These are phyloP conservation scores for Periparus ater DNA, from an alignment of 2,797 vertebrate genomes.

Conservation along the genomic window DNA sequence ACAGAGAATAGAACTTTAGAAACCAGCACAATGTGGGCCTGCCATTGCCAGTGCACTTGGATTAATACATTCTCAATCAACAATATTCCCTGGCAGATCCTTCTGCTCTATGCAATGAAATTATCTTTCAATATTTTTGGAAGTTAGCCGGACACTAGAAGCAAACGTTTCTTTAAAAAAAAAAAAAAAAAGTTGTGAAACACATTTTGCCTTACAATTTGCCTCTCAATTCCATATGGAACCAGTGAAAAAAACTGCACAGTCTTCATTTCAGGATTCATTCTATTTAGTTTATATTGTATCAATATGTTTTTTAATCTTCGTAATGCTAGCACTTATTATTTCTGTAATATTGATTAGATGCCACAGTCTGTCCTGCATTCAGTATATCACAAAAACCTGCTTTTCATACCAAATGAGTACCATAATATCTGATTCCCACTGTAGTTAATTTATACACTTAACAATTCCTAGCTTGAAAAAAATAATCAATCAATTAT, in stretches of 20 bases:
- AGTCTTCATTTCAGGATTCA: neutral
- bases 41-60: neutral
- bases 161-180: neutral
- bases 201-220: neutral
- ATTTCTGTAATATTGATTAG: conserved; percentile 33
- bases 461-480: conserved; percentile 47
- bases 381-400: neutral
- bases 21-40: neutral
- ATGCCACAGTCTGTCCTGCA: neutral
- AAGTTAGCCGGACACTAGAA: neutral
- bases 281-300: neutral
- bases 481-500: conserved; percentile 58
- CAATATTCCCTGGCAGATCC: neutral
- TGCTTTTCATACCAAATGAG: conserved; percentile 15
- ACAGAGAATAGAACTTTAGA: neutral
- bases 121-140: neutral
- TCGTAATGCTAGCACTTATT: neutral
- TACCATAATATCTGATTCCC: neutral
- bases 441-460: neutral
- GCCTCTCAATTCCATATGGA: neutral
- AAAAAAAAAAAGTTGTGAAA: neutral
- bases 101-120: neutral
- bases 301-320: conserved; percentile 12
- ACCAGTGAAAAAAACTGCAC: neutral
- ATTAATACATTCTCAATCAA: neutral